Evolutionary conservation across 2,888 invertebrate genomes (phyloP), one percentile per base, ranked within the genome.

Genomic region (Apamea anceps): DNA sequence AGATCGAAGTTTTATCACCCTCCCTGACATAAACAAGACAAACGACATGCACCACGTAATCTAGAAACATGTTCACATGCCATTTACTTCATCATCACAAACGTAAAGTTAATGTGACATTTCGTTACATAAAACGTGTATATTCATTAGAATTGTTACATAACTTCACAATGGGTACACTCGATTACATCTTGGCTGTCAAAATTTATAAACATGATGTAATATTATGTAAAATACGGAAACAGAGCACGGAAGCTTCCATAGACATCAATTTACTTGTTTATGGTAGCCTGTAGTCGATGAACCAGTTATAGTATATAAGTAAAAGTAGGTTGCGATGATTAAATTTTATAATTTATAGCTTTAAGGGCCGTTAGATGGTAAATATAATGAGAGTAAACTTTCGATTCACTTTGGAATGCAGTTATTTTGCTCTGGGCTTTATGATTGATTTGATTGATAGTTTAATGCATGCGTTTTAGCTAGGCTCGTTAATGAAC

Each of bases 251-350:
- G 88, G 88, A 88, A 88, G 79, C 71, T 74, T 65, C 51, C 79
- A 86, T 86, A 83, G 71, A 67, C 79, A 79, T 72, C 77, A 87
- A 80, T 87, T 87, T 72, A 74, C 74, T 84, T 83, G 60, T 84
- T 87, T 84, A 81, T 81, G 70, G 65, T 72, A 21, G 71, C 65
- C 32, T 72, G 70, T 80, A 81, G 68, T 79, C 77, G 67, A 28
- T 66, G 70, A 12, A 70, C 68, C 25, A 82, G 83, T 75, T 25
- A 32, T 21, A 37, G 37, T 37, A 28, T 28, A 18, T 83, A 42
- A 87, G 90, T 90, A 91, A 91, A 91, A 91, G 90, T 91, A 79
- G 89, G 86, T 77, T 86, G 80, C 62, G 57, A 70, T 86, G 75
- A 80, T 86, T 82, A 76, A 80, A 72, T 82, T 79, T 73, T 75